Conservation (phyloP, 1,140 invertebrate genomes). For the Drosophila takahashii region DNA sequence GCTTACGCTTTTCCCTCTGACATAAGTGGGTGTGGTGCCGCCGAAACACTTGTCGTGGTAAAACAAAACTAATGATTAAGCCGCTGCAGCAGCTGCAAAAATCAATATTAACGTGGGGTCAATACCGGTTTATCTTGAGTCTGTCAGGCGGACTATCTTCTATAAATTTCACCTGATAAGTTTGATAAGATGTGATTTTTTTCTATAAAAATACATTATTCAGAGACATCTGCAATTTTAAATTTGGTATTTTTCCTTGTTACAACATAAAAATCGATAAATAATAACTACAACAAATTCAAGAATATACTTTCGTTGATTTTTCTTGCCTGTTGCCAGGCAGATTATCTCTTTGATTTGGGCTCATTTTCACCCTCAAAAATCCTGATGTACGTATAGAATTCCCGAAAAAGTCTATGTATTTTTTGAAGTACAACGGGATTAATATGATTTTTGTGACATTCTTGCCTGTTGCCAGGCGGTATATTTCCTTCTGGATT, state of each 20-base stretch:
- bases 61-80: slow-evolving; percentile 24
- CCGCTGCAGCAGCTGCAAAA: slow-evolving; percentile 22
- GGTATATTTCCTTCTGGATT: slow-evolving; percentile 3
- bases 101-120: slow-evolving; percentile 30
- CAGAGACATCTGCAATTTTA: too few species aligned
- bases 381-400: too few species aligned
- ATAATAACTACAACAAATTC: too few species aligned
- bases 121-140: slow-evolving; percentile 8
- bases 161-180: not conserved
- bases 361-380: too few species aligned
- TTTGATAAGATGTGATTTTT: too few species aligned
- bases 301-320: not conserved
- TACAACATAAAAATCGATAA: too few species aligned
- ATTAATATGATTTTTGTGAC: not conserved
- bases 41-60: slow-evolving; percentile 42
- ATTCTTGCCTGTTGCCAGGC: slow-evolving; percentile 25
- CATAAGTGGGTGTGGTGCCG: slow-evolving; percentile 48
- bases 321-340: not conserved
- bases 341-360: too few species aligned
- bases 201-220: too few species aligned
- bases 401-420: too few species aligned
- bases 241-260: too few species aligned
- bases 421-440: too few species aligned
- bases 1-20: slow-evolving; percentile 36
- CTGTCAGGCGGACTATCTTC: not conserved